Evolutionary conservation across 2,888 invertebrate species (phyloP).

Genomic region (Thelaira solivaga): DNA sequence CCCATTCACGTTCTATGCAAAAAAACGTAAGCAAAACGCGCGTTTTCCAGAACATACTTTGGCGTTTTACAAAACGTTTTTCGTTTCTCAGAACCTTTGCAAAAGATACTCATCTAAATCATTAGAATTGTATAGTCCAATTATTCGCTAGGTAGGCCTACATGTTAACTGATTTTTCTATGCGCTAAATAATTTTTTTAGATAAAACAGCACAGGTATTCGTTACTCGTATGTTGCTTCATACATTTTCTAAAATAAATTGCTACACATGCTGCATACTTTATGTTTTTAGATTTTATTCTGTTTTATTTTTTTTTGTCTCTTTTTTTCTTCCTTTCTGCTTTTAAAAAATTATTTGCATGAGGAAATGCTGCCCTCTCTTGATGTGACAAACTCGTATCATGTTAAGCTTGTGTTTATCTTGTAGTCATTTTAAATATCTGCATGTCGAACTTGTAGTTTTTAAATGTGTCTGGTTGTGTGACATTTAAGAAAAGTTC

Average conservation of each 20-base stretch:
- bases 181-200: too few relatives aligned
- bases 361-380: slow-evolving; percentile 37
- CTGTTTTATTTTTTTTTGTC: background rate
- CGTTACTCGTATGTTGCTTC: background rate
- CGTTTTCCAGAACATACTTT: too few relatives aligned
- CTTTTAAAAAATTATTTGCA: slow-evolving; percentile 28
- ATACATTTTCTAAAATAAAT: slow-evolving; percentile 40
- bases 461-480: background rate
- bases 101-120: too few relatives aligned
- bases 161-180: too few relatives aligned
- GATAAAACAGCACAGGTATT: background rate
- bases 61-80: too few relatives aligned
- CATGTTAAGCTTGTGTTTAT: slow-evolving; percentile 52
- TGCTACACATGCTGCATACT: background rate
- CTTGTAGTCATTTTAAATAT: slow-evolving; percentile 31
- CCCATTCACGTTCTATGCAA: too few relatives aligned
- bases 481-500: slow-evolving; percentile 44
- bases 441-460: background rate
- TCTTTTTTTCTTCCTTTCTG: background rate
- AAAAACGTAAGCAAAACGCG: too few relatives aligned
- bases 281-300: slow-evolving; percentile 8
- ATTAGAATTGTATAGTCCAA: too few relatives aligned
- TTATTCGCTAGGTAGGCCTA: too few relatives aligned
- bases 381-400: slow-evolving; percentile 30
- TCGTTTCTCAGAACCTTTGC: too few relatives aligned